Base-by-base conservation (phyloP, 2,888 invertebrate species). In the Cremastinae sp. region DNA sequence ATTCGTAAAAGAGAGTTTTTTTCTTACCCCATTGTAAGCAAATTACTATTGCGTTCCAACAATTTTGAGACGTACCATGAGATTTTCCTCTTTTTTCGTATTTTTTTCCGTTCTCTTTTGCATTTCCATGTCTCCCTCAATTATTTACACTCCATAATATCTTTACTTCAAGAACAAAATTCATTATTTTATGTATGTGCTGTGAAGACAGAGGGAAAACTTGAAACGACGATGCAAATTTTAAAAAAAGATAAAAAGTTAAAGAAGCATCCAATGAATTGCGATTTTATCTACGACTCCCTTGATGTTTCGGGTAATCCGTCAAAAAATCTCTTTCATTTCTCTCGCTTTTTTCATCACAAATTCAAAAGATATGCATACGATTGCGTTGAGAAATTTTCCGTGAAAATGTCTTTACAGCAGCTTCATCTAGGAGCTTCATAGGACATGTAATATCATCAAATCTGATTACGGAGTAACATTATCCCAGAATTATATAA, bases 251-350 rank as follows among this genome's bases (percentile, higher is more conserved):
- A 66, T 0, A 64, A 18, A 22, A 10, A 68, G 49, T 43, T 41
- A 68, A n/a, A 68, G 56, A 58, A 68, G 79, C 64, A 59, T 61
- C 61, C 59, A 37, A 68, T 58, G 66, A 64, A 79, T 81, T 82
- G 76, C 74, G 78, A 66, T 79, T 78, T 81, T n/a, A n/a, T 84
- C 76, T 81, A 78, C 39, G 53, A 51, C 45, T 16, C 53, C 82
- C 80, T 80, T 79, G 69, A 78, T 80, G 81, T 61, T 53, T 77
- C 78, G 83, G 81, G 82, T 84, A 80, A 84, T 84, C 83, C 83
- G 82, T 80, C 83, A 82, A 84, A 84, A 82, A 82, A 81, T 78
- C 78, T 69, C 53, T 53, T 39, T 45, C 58, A 59, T 72, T 71
- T 79, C 80, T 58, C 75, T n/a, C n/a, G n/a, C 69, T 79, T 68